Evolutionary conservation across 2,797 vertebrate species (phyloP).

Genomic region (Manis pentadactyla): DNA sequence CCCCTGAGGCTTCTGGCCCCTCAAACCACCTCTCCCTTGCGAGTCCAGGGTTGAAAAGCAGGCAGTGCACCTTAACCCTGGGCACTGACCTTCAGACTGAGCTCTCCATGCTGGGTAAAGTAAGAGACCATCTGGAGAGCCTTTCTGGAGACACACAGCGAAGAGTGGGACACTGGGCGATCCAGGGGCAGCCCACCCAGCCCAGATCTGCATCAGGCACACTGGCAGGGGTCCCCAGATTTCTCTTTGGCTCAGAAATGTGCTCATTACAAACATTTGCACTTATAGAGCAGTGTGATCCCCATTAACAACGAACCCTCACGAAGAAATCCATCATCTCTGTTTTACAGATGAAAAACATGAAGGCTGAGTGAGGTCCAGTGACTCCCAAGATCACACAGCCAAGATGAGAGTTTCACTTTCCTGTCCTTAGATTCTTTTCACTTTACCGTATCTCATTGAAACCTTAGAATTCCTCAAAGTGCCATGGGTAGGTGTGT

Average conservation of each 20-base stretch:
- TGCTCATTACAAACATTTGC: background rate
- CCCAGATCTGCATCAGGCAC: background rate
- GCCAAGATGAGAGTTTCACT: background rate
- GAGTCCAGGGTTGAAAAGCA: background rate
- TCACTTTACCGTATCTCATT: background rate
- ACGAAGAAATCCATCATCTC: background rate
- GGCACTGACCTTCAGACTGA: background rate
- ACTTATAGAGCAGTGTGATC: background rate
- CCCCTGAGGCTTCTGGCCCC: background rate
- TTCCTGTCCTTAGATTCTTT: background rate
- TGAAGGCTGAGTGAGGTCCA: background rate
- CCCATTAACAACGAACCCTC: background rate
- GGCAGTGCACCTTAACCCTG: background rate
- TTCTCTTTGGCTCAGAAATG: conserved; percentile 8
- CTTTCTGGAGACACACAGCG: background rate
- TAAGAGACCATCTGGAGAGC: background rate
- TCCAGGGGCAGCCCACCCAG: background rate
- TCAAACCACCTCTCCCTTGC: background rate
- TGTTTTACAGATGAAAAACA: background rate
- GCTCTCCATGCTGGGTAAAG: background rate
- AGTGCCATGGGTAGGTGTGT: background rate
- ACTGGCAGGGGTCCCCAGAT: background rate
- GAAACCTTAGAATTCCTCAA: conserved; percentile 23
- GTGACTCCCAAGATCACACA: background rate
- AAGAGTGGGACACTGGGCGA: background rate